phyloP scores from a whole-genome alignment of 2,888 invertebrate species.

The Adela reaumurella region DNA sequence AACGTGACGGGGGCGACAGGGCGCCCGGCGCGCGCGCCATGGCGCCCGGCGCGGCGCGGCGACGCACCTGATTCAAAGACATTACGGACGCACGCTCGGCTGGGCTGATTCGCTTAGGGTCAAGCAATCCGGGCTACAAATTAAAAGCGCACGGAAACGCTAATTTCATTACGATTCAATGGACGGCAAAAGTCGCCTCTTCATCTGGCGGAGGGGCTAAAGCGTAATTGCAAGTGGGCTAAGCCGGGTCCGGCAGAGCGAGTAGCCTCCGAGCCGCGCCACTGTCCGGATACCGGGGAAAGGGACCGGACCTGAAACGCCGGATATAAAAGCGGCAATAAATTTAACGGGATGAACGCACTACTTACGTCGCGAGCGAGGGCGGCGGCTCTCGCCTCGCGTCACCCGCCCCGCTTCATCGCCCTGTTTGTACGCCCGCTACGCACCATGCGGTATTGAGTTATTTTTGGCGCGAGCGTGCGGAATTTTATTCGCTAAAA shows the following conservation, averaged over 20 bases:
- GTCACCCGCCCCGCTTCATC: not conserved
- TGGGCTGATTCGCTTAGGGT: constrained; percentile 4
- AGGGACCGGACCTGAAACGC: constrained; percentile 51
- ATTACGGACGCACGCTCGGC: not conserved
- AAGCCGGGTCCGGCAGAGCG: constrained; percentile 52
- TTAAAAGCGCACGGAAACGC: constrained; percentile 51
- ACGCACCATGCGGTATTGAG: not conserved
- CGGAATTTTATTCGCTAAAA: constrained; percentile 14
- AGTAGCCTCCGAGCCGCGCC: constrained; percentile 50
- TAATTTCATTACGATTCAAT: constrained; percentile 56
- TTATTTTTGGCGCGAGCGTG: constrained; percentile 20
- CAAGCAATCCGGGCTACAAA: constrained; percentile 35
- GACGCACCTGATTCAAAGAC: not conserved
- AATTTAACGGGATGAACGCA: constrained; percentile 57
- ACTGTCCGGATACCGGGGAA: constrained; percentile 30
- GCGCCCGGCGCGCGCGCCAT: no score
- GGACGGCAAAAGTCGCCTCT: constrained; percentile 51
- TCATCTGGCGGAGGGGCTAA: constrained; percentile 47
- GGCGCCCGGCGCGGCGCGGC: no score
- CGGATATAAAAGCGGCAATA: constrained; percentile 56
- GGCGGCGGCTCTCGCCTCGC: constrained; percentile 29
- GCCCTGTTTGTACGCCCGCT: not conserved
- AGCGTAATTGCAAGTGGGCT: constrained; percentile 56
- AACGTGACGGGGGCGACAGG: no score
- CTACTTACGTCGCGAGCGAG: constrained; percentile 50